Evolutionary conservation across 2,888 invertebrate species (phyloP), one percentile per base, ranked within the genome.

Genomic region (Metellina segmentata): DNA sequence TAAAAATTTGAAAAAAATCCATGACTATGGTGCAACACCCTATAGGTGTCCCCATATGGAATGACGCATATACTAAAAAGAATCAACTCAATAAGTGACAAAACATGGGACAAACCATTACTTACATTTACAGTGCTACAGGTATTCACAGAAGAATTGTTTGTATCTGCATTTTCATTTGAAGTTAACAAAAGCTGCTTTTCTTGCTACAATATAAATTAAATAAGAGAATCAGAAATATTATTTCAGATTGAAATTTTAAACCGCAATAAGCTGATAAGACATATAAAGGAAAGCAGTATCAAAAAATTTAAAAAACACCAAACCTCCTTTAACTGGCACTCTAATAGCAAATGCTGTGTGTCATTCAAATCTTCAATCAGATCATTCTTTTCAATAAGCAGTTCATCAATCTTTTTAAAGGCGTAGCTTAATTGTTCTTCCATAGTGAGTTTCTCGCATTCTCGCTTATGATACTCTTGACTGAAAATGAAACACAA

Each of bases 291-390:
- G 13, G 13, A 61, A 61, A 4, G 1, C 13, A 61, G 13, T 11
- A 61, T 61, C 61, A 61, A 9, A 61, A 61, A 8, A 61, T 61
- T 8, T 61, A 0, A 7, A 70, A 82, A 34, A 48, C 61, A 77
- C 69, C 51, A 16, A 19, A 92, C 92, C 77, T 92, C 89, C 20
- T 72, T 52, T 7, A 85, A n/a, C 48, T 95, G 94, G 5, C 96
- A 94, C 93, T 95, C 95, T 91, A 94, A 95, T 81, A 95, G 94
- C 19, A 74, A 16, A 95, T 95, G 94, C 96, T 96, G 77, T 19
- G 78, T 93, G 87, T 88, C 93, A 77, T 52, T 74, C 82, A 93
- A 78, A 92, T 71, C 93, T 92, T 82, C 93, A 16, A 91, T n/a
- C 13, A 91, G 69, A 34, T 91, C 91, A 19, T 74, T 72, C 51